phyloP scores from a whole-genome alignment of 1,140 invertebrate species.

The Bombus polaris region DNA sequence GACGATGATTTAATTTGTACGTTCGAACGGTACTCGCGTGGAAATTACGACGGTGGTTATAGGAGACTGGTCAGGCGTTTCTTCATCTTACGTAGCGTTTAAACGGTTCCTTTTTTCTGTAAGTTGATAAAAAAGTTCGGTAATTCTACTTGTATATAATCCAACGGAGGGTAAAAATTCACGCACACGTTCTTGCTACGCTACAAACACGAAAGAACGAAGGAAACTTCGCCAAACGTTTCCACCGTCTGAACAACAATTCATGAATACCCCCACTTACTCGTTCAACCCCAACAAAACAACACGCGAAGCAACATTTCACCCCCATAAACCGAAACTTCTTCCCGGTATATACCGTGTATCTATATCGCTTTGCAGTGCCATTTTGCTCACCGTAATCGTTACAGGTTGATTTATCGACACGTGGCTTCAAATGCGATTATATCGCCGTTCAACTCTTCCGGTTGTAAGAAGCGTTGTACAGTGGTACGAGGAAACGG shows the following conservation, averaged over 20 bases:
- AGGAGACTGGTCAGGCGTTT: no score
- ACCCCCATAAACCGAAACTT: neutral
- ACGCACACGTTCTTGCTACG: neutral
- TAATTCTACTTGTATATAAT: no score
- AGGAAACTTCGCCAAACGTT: neutral
- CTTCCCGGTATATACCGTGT: neutral
- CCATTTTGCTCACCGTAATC: neutral
- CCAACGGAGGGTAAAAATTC: neutral
- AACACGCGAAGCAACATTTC: neutral
- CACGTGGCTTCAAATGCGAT: slow-evolving; percentile 2
- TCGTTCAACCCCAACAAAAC: neutral
- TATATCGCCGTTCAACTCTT: neutral
- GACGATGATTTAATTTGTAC: slow-evolving; percentile 31
- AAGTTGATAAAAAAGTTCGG: no score
- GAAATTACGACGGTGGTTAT: no score
- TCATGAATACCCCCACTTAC: neutral
- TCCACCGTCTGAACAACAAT: no score
- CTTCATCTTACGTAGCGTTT: no score
- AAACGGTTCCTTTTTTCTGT: no score
- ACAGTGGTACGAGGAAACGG: neutral
- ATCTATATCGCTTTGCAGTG: neutral
- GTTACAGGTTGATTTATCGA: slow-evolving; percentile 34
- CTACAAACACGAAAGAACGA: neutral
- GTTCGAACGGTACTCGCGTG: neutral
- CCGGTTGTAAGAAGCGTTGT: neutral